phyloP scores from a whole-genome alignment of 2,797 vertebrate genomes.

The Myotis planiceps region DNA sequence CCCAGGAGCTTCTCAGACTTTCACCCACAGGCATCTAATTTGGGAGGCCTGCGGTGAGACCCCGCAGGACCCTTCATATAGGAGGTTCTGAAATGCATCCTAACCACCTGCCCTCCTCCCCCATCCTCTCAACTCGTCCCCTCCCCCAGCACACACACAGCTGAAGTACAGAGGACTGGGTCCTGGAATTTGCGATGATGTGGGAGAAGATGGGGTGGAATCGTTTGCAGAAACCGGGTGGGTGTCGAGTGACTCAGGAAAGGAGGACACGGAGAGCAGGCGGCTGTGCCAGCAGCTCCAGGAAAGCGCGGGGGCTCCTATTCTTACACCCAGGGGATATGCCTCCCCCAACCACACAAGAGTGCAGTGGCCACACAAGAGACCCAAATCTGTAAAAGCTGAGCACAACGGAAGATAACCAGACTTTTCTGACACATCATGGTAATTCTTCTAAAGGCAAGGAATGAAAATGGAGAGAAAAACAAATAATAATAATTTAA shows the following conservation, averaged over 20 bases:
- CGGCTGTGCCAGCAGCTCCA: not conserved
- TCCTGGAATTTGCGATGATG: not conserved
- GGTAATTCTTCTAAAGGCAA: not conserved
- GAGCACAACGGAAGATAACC: not conserved
- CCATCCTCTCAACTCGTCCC: not conserved
- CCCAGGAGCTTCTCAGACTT: not conserved
- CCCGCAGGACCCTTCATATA: not conserved
- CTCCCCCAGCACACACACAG: too few species aligned
- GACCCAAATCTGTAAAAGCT: not conserved
- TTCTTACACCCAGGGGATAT: not conserved
- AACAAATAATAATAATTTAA: not conserved
- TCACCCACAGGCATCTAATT: not conserved
- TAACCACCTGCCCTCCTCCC: not conserved
- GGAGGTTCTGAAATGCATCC: not conserved
- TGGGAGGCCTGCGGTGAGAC: not conserved
- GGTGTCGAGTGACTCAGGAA: slow-evolving; percentile 46
- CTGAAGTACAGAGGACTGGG: too few species aligned
- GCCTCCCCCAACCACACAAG: not conserved
- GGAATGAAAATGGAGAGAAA: not conserved
- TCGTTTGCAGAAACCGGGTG: not conserved
- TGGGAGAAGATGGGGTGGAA: not conserved
- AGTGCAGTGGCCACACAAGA: not conserved
- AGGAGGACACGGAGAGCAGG: not conserved
- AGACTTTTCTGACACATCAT: not conserved
- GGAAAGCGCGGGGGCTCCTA: not conserved